Evolutionary conservation across 1,140 invertebrate genomes (phyloP).

Genomic region (Sweltsa coloradensis): DNA sequence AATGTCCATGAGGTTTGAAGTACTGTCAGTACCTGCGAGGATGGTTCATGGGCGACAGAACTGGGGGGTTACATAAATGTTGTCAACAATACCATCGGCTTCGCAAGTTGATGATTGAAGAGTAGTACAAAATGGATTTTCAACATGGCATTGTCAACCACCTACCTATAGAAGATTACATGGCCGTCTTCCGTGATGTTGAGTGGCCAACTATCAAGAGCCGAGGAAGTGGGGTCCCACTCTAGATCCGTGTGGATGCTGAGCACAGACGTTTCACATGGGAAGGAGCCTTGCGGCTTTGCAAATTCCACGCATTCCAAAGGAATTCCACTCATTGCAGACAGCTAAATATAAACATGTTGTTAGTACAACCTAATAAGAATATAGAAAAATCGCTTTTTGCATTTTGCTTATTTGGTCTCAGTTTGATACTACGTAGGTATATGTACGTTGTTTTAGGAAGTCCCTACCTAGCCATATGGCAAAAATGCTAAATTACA

Average conservation of each 20-base stretch:
- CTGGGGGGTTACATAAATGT: no score
- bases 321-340: slow-evolving; percentile 44
- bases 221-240: slow-evolving; percentile 37
- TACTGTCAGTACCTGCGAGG: no score
- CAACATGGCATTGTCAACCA: not conserved
- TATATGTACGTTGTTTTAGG: no score
- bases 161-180: slow-evolving; percentile 34
- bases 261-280: slow-evolving; percentile 42
- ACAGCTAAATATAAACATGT: slow-evolving; percentile 32
- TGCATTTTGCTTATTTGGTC: no score
- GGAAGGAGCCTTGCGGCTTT: slow-evolving; percentile 41
- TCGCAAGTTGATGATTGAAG: slow-evolving; percentile 32
- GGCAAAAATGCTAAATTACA: no score
- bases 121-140: slow-evolving; percentile 41
- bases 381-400: no score
- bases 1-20: no score
- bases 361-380: no score
- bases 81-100: no score
- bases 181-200: slow-evolving; percentile 36
- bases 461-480: no score
- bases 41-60: no score
- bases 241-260: slow-evolving; percentile 40
- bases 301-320: slow-evolving; percentile 49
- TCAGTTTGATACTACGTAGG: no score
- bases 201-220: slow-evolving; percentile 34